Evolutionary conservation across 2,113 vertebrate species (phyloP).

Genomic region (Xyliphius kryptos): DNA sequence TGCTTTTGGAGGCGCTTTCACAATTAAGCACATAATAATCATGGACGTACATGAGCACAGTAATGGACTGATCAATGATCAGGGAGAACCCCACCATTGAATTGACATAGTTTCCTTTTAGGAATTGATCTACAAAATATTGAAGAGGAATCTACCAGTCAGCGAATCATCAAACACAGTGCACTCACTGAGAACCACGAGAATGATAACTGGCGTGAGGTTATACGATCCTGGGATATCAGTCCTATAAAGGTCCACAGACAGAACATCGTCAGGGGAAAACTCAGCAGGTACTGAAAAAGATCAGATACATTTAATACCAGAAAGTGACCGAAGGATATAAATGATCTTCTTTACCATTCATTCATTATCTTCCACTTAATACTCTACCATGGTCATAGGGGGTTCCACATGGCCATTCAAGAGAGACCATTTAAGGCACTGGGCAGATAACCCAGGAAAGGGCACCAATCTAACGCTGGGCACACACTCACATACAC

Average conservation of each 20-base stretch:
- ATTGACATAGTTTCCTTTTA: constrained; percentile 83
- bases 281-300: constrained; percentile 77
- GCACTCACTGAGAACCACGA: no score
- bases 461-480: no score
- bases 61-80: constrained; percentile 86
- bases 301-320: background rate
- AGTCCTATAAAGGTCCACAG: constrained; percentile 90
- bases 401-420: no score
- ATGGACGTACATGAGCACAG: constrained; percentile 88
- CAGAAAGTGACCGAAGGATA: no score
- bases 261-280: constrained; percentile 90
- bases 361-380: no score
- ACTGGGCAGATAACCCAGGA: no score
- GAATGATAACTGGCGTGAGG: no score
- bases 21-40: constrained; percentile 84
- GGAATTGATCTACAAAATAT: constrained; percentile 72
- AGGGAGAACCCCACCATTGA: constrained; percentile 81
- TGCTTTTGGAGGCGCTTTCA: constrained; percentile 33
- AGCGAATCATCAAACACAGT: no score
- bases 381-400: no score
- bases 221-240: constrained; percentile 77
- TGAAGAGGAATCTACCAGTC: constrained; percentile 77
- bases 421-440: no score
- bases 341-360: no score
- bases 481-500: no score